Evolutionary conservation across 2,113 vertebrate species (phyloP).

Genomic region (Pomatorhinus ruficollis): DNA sequence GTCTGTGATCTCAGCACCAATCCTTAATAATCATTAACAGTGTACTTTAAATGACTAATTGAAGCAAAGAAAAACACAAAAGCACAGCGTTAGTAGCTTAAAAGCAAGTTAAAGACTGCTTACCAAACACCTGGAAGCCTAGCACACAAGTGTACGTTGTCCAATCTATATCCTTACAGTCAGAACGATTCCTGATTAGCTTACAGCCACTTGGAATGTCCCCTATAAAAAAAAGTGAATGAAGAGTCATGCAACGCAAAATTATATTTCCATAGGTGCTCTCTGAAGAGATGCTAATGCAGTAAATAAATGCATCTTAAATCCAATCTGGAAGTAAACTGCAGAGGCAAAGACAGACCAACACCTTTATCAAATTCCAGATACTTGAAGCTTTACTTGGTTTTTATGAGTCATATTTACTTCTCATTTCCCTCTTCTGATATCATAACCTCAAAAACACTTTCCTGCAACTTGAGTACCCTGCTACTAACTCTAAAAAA

Average conservation of each 20-base stretch:
- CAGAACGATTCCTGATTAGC: slow-evolving; percentile 93
- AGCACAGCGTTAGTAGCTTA: background rate
- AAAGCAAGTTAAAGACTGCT: slow-evolving; percentile 50
- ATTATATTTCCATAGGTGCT: background rate
- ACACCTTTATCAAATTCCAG: background rate
- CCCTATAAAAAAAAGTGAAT: slow-evolving; percentile 78
- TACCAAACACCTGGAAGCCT: slow-evolving; percentile 96
- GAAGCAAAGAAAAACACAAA: background rate
- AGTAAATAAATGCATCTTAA: background rate
- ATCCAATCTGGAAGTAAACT: background rate
- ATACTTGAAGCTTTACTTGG: background rate
- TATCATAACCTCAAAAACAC: background rate
- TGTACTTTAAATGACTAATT: background rate
- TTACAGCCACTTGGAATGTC: slow-evolving; percentile 93
- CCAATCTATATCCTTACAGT: slow-evolving; percentile 98
- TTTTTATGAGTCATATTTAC: background rate
- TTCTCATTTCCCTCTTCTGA: background rate
- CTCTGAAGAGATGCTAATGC: background rate
- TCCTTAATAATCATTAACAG: background rate
- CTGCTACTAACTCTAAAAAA: background rate
- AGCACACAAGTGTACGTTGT: slow-evolving; percentile 95
- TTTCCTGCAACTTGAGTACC: background rate
- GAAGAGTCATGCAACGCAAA: background rate
- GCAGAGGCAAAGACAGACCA: background rate
- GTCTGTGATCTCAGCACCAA: background rate